phyloP scores from a whole-genome alignment of 1,140 invertebrate species.

The Globodera ellingtonae region DNA sequence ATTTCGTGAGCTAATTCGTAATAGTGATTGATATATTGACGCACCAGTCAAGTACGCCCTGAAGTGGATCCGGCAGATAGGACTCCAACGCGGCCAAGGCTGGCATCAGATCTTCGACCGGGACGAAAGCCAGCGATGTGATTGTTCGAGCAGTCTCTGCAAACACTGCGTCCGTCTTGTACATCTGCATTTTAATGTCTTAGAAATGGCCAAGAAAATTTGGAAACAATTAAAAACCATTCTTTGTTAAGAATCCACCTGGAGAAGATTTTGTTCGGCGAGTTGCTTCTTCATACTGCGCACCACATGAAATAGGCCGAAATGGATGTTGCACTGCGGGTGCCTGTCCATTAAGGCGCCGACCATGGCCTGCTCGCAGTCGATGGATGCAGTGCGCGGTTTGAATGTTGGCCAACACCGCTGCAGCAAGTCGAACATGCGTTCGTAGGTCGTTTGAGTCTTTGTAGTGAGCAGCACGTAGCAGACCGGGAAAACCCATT shows the following conservation, averaged over 20 bases:
- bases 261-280: slow-evolving; percentile 10
- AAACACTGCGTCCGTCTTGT: slow-evolving; percentile 24
- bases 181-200: neutral
- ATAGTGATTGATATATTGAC: neutral
- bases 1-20: neutral
- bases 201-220: neutral
- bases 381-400: slow-evolving; percentile 16
- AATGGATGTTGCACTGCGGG: slow-evolving; percentile 17
- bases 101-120: slow-evolving; percentile 3
- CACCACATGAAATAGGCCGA: slow-evolving; percentile 15
- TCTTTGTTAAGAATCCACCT: neutral
- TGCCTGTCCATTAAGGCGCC: neutral
- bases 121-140: slow-evolving; percentile 18
- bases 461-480: slow-evolving; percentile 14
- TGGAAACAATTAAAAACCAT: neutral
- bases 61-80: slow-evolving; percentile 9
- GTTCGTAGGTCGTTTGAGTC: slow-evolving; percentile 13
- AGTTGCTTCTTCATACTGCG: slow-evolving; percentile 16
- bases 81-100: slow-evolving; percentile 17
- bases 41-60: slow-evolving; percentile 20
- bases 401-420: slow-evolving; percentile 18
- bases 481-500: slow-evolving; percentile 21
- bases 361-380: slow-evolving; percentile 15
- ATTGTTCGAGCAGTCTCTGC: slow-evolving; percentile 16
- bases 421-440: slow-evolving; percentile 19